Percentiles rank a stretch among this genome's conserved stretches.
These are phyloP conservation scores for Amphipyra tragopoginis DNA, from an alignment of 2,888 invertebrate species.

Conservation along the genomic window DNA sequence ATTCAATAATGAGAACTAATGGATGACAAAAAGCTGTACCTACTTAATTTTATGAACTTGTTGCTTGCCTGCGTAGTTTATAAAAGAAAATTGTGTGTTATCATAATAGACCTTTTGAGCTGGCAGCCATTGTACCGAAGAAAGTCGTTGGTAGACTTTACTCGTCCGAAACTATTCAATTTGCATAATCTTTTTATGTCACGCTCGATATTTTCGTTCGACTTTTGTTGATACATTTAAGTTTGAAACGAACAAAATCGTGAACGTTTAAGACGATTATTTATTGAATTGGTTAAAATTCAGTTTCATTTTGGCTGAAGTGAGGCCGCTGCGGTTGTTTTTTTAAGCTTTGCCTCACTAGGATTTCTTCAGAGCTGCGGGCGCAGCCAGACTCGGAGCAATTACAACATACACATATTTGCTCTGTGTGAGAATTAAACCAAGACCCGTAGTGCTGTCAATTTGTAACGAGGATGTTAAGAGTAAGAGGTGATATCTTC, in stretches of 20 bases:
- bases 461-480: too few relatives aligned
- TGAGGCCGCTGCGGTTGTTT: too few relatives aligned
- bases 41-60: slow-evolving; percentile 36
- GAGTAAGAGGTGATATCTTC: too few relatives aligned
- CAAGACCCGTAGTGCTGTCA: too few relatives aligned
- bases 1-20: too few relatives aligned
- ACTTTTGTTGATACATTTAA: slow-evolving; percentile 5
- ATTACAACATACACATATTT: too few relatives aligned
- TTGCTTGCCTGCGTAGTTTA: slow-evolving; percentile 37
- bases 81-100: slow-evolving; percentile 18
- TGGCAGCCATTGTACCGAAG: slow-evolving; percentile 19
- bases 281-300: background rate
- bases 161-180: slow-evolving; percentile 40
- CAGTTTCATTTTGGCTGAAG: background rate
- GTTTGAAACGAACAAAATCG: background rate
- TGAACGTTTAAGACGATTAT: background rate
- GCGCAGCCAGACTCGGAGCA: too few relatives aligned
- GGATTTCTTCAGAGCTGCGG: too few relatives aligned
- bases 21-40: too few relatives aligned
- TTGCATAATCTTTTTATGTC: slow-evolving; percentile 22
- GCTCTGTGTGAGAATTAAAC: too few relatives aligned
- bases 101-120: slow-evolving; percentile 23
- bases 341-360: too few relatives aligned
- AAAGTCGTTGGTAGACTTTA: slow-evolving; percentile 22
- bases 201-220: background rate